Evolutionary conservation across 2,888 invertebrate species (phyloP).

Genomic region (Brachylomia viminalis): DNA sequence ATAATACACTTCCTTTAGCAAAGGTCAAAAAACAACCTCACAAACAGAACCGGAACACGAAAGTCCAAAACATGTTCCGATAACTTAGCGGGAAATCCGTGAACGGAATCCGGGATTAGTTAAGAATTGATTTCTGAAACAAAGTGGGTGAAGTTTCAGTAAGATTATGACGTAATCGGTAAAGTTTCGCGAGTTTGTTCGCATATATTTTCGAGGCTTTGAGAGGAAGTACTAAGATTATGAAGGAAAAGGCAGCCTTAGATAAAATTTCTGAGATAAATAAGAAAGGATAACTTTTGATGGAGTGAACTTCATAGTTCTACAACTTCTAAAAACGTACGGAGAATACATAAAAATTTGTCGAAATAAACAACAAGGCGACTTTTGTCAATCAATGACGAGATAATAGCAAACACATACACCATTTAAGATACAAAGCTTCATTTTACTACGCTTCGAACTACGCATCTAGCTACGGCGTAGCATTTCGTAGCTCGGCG

Average conservation of each 20-base stretch:
- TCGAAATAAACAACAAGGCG: neutral
- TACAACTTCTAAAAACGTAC: neutral
- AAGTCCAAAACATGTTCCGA: constrained; percentile 53
- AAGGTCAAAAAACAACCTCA: constrained; percentile 42
- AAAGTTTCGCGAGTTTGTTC: constrained; percentile 19
- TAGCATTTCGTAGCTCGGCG: neutral
- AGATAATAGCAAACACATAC: neutral
- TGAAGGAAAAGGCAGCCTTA: no score
- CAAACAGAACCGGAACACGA: constrained; percentile 37
- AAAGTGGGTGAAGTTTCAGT: constrained; percentile 38
- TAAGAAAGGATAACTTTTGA: neutral
- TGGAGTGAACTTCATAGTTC: neutral
- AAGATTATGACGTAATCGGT: constrained; percentile 49
- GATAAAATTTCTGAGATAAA: neutral
- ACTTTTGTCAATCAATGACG: neutral
- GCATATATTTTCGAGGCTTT: constrained; percentile 21
- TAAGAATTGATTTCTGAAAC: constrained; percentile 57
- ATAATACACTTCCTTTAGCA: constrained; percentile 32
- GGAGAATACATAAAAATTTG: neutral
- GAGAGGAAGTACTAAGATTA: neutral
- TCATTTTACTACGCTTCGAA: neutral
- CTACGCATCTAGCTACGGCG: constrained; percentile 5
- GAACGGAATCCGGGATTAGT: constrained; percentile 62
- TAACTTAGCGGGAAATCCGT: constrained; percentile 54
- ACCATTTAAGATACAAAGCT: neutral